These are phyloP conservation scores for Acanthochromis polyacanthus DNA, from an alignment of 2,113 vertebrate species.

Conservation along the genomic window DNA sequence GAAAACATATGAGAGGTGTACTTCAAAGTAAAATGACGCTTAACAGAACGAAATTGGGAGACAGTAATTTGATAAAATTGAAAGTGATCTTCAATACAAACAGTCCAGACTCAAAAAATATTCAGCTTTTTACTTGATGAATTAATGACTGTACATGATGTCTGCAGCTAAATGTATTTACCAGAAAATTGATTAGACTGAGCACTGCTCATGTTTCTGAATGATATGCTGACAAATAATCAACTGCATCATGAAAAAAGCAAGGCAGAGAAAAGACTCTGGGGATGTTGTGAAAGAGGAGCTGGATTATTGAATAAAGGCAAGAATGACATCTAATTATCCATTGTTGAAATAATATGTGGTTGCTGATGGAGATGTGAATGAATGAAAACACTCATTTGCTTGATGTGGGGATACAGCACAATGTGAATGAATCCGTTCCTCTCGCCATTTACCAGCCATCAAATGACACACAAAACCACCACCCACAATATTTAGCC, in stretches of 20 bases:
- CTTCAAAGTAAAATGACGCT: background rate
- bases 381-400: background rate
- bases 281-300: background rate
- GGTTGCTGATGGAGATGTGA: background rate
- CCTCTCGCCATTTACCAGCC: background rate
- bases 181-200: background rate
- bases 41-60: background rate
- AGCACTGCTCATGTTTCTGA: constrained; percentile 8
- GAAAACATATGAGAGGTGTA: background rate
- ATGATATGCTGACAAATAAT: background rate
- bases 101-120: background rate
- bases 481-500: background rate
- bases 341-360: background rate
- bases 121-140: background rate
- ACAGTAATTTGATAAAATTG: constrained; percentile 1
- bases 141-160: background rate
- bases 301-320: background rate
- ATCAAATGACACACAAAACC: background rate
- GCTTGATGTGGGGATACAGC: background rate
- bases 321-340: constrained; percentile 19
- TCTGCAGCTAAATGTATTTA: background rate
- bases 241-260: background rate
- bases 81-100: background rate
- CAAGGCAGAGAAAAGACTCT: background rate
- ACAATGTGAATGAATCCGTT: background rate